Evolutionary conservation across 2,113 vertebrate species (phyloP).

Genomic region (Chionis minor): DNA sequence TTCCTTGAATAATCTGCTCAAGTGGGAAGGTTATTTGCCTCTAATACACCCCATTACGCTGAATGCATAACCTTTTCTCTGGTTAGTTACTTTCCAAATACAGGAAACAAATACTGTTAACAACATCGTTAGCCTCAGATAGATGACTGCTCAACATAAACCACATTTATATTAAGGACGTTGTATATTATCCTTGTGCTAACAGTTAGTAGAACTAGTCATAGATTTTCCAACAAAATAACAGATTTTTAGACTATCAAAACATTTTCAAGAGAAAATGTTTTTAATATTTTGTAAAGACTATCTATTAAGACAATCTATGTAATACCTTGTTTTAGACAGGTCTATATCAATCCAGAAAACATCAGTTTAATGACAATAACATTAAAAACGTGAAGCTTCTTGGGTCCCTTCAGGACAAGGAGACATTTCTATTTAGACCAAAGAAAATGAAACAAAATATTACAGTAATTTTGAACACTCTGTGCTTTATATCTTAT

Average conservation of each 20-base stretch:
- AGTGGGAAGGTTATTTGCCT: background rate
- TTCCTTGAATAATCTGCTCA: background rate
- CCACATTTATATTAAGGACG: background rate
- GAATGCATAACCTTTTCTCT: background rate
- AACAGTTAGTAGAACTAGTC: background rate
- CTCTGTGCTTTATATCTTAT: background rate
- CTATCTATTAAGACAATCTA: background rate
- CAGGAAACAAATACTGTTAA: slow-evolving; percentile 1
- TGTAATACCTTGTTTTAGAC: background rate
- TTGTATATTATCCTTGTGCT: background rate
- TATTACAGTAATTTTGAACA: background rate
- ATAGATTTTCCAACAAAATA: background rate
- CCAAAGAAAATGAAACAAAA: background rate
- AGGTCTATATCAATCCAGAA: background rate
- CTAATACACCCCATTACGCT: background rate
- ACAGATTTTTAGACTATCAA: background rate
- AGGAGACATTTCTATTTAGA: background rate
- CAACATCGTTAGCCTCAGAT: background rate
- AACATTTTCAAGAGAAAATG: background rate
- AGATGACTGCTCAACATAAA: background rate
- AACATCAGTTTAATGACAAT: background rate
- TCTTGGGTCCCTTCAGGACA: background rate
- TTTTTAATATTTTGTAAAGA: background rate
- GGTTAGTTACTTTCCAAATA: slow-evolving; percentile 4
- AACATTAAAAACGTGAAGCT: background rate